These are phyloP conservation scores for Pyrrhura leucotis DNA, from an alignment of 2,797 vertebrate species.

Conservation along the genomic window DNA sequence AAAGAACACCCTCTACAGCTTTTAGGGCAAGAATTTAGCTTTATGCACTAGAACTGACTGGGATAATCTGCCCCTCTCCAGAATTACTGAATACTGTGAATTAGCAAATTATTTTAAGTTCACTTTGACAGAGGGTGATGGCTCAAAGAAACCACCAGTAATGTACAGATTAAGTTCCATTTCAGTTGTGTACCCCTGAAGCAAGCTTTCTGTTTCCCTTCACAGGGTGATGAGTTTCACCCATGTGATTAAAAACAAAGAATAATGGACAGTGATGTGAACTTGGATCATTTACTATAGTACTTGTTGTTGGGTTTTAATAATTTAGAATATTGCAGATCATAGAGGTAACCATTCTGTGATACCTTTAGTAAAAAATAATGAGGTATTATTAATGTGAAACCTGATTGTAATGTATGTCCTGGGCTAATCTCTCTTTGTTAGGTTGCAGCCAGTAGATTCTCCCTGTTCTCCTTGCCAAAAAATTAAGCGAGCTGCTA, in stretches of 20 bases:
- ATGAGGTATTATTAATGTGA: background rate
- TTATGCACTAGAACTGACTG: background rate
- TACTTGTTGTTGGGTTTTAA: constrained; percentile 44
- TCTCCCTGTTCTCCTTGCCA: background rate
- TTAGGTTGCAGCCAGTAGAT: background rate
- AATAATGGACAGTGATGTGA: constrained; percentile 31
- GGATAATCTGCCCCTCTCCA: background rate
- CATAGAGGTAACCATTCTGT: background rate
- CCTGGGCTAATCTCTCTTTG: background rate
- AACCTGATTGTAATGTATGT: background rate
- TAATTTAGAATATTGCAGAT: constrained; percentile 40
- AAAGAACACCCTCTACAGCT: background rate
- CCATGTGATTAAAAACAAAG: constrained; percentile 56
- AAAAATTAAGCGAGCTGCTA: background rate
- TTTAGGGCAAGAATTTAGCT: background rate
- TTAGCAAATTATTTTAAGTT: background rate
- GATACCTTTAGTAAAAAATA: constrained; percentile 32
- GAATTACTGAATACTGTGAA: background rate
- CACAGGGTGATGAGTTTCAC: constrained; percentile 27
- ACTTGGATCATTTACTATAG: constrained; percentile 26
- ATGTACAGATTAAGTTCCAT: constrained; percentile 6
- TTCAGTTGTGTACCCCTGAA: background rate
- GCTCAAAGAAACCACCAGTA: background rate
- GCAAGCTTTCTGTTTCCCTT: constrained; percentile 8
- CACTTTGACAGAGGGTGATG: background rate